Base-by-base conservation (phyloP, 1,140 invertebrate genomes). In the Scaptodrosophila lebanonensis region DNA sequence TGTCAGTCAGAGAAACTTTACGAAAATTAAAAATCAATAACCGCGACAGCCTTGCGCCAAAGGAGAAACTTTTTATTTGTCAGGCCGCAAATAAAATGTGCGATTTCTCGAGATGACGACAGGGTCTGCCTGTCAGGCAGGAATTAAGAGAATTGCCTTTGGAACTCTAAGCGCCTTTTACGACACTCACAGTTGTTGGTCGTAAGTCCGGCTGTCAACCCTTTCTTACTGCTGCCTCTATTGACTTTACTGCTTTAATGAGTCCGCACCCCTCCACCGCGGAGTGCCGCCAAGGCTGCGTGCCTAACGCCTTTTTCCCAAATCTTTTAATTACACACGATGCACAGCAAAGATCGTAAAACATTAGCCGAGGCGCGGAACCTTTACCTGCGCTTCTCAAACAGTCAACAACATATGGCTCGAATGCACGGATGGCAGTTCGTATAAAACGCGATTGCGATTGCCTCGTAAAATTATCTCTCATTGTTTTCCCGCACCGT, bases 391-490 rank as follows among this genome's bases (percentile, higher is more conserved):
- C 30, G 36, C 39, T n/a, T 11, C 15, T 15, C 20, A 7, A 17
- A 9, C 22, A 32, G 16, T 16, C 52, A 56, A 17, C 50, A 70
- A 56, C 71, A 70, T 70, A 76, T 67, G 72, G 66, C 47, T 8
- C 22, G 48, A 60, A 45, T 13, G 30, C 33, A 22, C 27, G 20
- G 7, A 43, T 29, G 18, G 36, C 18, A 56, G 51, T 27, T n/a
- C n/a, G n/a, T n/a, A n/a, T n/a, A n/a, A n/a, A n/a, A n/a, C n/a
- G n/a, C n/a, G n/a, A n/a, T n/a, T n/a, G 39, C 39, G 73, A 77
- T 63, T 67, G 51, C 51, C 53, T 72, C 59, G 73, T 77, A 79
- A 77, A 79, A 77, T 77, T 79, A 77, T 79, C 67, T 65, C 30
- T 13, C 67, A 72, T 79, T 77, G 73, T 77, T 79, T 49, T 22